These are phyloP conservation scores for Nasonovia ribisnigri DNA, from an alignment of 2,888 invertebrate genomes.

Conservation along the genomic window DNA sequence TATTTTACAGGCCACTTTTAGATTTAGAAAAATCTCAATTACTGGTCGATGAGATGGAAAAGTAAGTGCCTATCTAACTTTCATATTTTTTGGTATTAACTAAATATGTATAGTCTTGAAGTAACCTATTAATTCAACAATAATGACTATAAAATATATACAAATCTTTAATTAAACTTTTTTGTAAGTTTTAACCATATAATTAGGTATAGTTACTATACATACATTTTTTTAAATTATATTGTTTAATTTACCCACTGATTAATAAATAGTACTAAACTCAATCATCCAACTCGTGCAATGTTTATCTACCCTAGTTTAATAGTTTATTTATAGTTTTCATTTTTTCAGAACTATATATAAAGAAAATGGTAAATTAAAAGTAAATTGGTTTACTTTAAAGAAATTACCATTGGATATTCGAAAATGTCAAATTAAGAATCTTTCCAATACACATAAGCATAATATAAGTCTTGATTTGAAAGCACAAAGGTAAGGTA, in stretches of 20 bases:
- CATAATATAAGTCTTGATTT: slow-evolving; percentile 23
- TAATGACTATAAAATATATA: not conserved
- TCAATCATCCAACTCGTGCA: not conserved
- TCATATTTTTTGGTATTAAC: not conserved
- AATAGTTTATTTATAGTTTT: not conserved
- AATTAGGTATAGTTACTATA: not conserved
- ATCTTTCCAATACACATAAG: slow-evolving; percentile 47
- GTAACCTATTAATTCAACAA: not conserved
- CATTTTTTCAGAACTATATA: slow-evolving; percentile 39
- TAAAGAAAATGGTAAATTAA: slow-evolving; percentile 59
- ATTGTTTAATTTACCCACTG: not conserved
- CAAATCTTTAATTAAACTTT: not conserved
- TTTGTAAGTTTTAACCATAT: not conserved
- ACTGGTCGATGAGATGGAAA: slow-evolving; percentile 38
- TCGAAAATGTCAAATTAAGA: slow-evolving; percentile 56
- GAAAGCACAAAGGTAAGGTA: slow-evolving; percentile 44
- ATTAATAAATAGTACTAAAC: not conserved
- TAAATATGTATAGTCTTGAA: not conserved
- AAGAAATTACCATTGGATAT: slow-evolving; percentile 59
- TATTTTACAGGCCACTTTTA: slow-evolving; percentile 41
- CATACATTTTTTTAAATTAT: not conserved
- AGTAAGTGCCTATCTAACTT: slow-evolving; percentile 26
- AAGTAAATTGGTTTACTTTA: slow-evolving; percentile 53
- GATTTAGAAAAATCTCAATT: slow-evolving; percentile 41
- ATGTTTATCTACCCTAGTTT: not conserved